These are phyloP conservation scores for Hippolais icterina DNA, from an alignment of 2,113 vertebrate species.

Conservation along the genomic window DNA sequence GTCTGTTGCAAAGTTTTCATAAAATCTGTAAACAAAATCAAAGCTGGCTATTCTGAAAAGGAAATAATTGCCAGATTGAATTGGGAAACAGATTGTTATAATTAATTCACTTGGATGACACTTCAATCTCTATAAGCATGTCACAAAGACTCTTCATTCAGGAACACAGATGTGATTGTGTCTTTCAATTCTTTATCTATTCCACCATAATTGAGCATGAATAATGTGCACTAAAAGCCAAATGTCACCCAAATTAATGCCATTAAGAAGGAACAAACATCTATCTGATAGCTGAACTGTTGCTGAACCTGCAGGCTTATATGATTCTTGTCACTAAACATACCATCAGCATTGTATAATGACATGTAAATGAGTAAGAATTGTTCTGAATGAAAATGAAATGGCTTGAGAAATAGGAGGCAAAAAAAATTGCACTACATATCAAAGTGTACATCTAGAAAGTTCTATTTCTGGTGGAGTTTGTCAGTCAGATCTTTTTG, in stretches of 20 bases:
- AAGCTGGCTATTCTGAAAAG: not conserved
- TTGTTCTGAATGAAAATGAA: not conserved
- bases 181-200: conserved; percentile 10
- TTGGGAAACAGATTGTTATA: not conserved
- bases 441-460: not conserved
- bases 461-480: not conserved
- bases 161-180: not conserved
- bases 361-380: not conserved
- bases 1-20: not conserved
- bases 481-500: not conserved
- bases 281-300: not conserved
- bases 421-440: not conserved
- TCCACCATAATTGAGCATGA: not conserved
- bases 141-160: not conserved
- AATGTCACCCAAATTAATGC: not conserved
- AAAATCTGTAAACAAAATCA: not conserved
- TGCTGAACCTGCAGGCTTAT: not conserved
- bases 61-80: conserved; percentile 2
- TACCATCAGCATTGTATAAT: not conserved
- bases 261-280: not conserved
- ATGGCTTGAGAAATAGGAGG: not conserved
- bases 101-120: conserved; percentile 21
- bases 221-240: not conserved
- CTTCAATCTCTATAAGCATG: not conserved
- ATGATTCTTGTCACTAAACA: not conserved